Base-by-base conservation (phyloP, 1,140 invertebrate genomes). In the Diachasmimorpha longicaudata region DNA sequence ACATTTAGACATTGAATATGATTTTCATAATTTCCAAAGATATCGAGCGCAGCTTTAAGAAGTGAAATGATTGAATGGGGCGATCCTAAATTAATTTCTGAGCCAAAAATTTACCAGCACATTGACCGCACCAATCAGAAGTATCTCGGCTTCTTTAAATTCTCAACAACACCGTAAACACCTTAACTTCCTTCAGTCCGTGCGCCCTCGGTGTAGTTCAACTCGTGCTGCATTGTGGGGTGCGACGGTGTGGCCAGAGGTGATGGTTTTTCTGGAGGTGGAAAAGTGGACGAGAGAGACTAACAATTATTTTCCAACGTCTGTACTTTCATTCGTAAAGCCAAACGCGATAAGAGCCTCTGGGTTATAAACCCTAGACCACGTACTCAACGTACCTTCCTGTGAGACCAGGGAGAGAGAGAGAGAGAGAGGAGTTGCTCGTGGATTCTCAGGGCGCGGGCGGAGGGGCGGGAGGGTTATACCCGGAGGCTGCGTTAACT, bases 151-250 rank as follows among this genome's bases (percentile, higher is more conserved):
- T n/a, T n/a, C n/a, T n/a, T n/a, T n/a, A n/a, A n/a, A n/a, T n/a
- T n/a, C n/a, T n/a, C n/a, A n/a, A n/a, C n/a, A n/a, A n/a, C n/a
- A n/a, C n/a, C n/a, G n/a, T n/a, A n/a, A n/a, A 31, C 31, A 2
- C 31, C 31, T 31, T 76, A 23, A 13, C 39, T 71, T 74, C 69
- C 72, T 70, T 77, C 72, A 39, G 13, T 63, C 71, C 13, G 4
- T 14, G 52, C 36, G 48, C 42, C 6, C 48, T 58, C 13, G 31
- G 55, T 39, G 39, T 31, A 31, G 2, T 31, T 31, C 6, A 31
- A 31, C 31, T 19, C n/a, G 48, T 16, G 48, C 6, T 19, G 48
- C 19, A 55, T 55, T 55, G 58, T 63, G 58, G 23, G 1, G 3
- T 58, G 52, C 21, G 52, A 58, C 52, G 52, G 23, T 25, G 0